Conservation (phyloP, 2,888 invertebrate genomes). For the Pterostichus madidus region DNA sequence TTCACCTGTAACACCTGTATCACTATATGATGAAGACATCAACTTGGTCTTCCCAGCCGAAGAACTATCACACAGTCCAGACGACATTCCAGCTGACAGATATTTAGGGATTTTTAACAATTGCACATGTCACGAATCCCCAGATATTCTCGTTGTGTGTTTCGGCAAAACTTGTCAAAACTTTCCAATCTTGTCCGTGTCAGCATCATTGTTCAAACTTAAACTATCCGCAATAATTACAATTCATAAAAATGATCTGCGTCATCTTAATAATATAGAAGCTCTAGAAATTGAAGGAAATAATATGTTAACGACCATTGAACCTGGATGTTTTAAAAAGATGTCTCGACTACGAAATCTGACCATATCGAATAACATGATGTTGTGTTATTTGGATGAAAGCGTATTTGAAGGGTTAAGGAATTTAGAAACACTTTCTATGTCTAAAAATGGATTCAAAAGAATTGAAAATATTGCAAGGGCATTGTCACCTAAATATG, state of each 20-base stretch:
- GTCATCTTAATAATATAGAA: conserved; percentile 74
- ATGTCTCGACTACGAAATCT: conserved; percentile 78
- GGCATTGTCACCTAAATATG: conserved; percentile 76
- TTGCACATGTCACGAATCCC: conserved; percentile 78
- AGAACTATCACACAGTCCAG: conserved; percentile 26
- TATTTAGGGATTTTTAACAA: conserved; percentile 74
- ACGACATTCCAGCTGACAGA: conserved; percentile 14
- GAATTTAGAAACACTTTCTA: conserved; percentile 78
- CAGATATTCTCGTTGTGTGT: conserved; percentile 77
- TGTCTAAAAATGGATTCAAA: conserved; percentile 80
- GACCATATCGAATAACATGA: conserved; percentile 80
- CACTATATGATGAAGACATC: conserved; percentile 23
- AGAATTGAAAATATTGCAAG: conserved; percentile 77
- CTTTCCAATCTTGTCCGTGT: conserved; percentile 78
- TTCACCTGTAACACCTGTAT: no score
- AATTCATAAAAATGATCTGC: conserved; percentile 75
- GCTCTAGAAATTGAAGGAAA: conserved; percentile 80
- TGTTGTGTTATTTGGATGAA: conserved; percentile 76
- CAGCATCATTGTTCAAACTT: conserved; percentile 77
- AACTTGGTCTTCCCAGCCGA: conserved; percentile 3
- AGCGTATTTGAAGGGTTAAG: conserved; percentile 79
- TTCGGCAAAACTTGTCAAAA: conserved; percentile 79
- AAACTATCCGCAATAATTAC: conserved; percentile 78
- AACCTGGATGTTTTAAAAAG: conserved; percentile 78
- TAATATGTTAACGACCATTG: conserved; percentile 77